Evolutionary conservation across 2,888 invertebrate genomes (phyloP).

Genomic region (Drosophila flavopinicola): DNA sequence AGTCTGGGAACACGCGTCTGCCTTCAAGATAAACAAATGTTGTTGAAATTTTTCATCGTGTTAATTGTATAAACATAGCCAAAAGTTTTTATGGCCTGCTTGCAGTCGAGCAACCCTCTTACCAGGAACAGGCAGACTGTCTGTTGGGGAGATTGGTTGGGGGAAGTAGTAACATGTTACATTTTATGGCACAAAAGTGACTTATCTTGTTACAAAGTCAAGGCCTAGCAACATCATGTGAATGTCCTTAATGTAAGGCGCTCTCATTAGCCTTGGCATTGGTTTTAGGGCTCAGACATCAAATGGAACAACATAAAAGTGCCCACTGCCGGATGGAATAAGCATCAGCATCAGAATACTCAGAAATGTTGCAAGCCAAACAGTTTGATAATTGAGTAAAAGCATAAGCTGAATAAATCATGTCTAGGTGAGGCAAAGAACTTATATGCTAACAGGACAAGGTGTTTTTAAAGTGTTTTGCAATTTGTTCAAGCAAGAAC

Average conservation of each 20-base stretch:
- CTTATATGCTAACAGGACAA: neutral
- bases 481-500: no score
- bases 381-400: neutral
- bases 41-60: slow-evolving; percentile 54
- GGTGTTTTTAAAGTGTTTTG: no score
- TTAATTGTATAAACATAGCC: slow-evolving; percentile 76
- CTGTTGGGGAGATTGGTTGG: slow-evolving; percentile 14
- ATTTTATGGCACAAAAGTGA: slow-evolving; percentile 66
- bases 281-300: slow-evolving; percentile 25
- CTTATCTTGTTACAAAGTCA: slow-evolving; percentile 62
- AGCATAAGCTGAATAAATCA: neutral
- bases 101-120: slow-evolving; percentile 59
- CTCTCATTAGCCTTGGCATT: slow-evolving; percentile 26
- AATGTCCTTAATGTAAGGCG: slow-evolving; percentile 29
- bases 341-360: no score
- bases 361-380: neutral
- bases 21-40: slow-evolving; percentile 75
- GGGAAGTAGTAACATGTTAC: slow-evolving; percentile 29
- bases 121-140: slow-evolving; percentile 26
- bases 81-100: slow-evolving; percentile 69
- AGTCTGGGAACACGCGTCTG: slow-evolving; percentile 32
- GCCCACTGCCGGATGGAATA: slow-evolving; percentile 3
- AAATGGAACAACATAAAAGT: slow-evolving; percentile 17
- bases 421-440: neutral
- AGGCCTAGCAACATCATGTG: slow-evolving; percentile 27